Conservation (phyloP, 2,113 vertebrate genomes). For the Scomber japonicus region DNA sequence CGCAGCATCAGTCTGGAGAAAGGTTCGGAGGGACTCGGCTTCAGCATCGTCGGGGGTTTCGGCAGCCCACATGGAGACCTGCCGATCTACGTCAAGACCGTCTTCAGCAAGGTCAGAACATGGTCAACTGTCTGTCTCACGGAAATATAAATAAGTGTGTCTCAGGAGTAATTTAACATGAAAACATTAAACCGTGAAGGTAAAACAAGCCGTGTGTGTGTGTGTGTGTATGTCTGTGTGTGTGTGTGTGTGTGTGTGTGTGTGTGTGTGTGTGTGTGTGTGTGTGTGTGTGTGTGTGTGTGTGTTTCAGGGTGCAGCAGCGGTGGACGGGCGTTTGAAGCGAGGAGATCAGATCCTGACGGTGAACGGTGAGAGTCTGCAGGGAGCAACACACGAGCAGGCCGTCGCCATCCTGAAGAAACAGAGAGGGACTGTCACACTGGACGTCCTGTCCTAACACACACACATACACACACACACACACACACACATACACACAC, state of each 20-base stretch:
- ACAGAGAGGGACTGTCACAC: constrained; percentile 88
- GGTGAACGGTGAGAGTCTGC: constrained; percentile 91
- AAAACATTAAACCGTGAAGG: no score
- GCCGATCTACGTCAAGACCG: constrained; percentile 98
- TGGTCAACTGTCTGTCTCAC: neutral
- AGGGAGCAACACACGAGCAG: constrained; percentile 92
- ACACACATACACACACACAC: constrained; percentile 24
- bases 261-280: neutral
- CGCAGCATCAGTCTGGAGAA: constrained; percentile 94
- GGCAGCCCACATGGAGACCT: constrained; percentile 97
- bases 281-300: neutral
- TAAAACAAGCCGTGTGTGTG: no score
- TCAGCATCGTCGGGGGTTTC: constrained; percentile 96
- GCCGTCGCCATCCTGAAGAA: constrained; percentile 93
- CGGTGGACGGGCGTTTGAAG: constrained; percentile 90
- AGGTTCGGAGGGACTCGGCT: constrained; percentile 95
- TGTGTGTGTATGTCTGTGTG: no score
- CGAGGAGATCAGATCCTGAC: constrained; percentile 94
- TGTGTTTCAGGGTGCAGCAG: constrained; percentile 90
- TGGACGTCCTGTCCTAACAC: constrained; percentile 89
- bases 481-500: constrained; percentile 29
- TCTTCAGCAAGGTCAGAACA: constrained; percentile 94
- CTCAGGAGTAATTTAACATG: no score
- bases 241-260: no score
- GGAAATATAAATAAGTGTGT: no score